phyloP scores from a whole-genome alignment of 2,113 vertebrate species.

The Macquaria ambigua region DNA sequence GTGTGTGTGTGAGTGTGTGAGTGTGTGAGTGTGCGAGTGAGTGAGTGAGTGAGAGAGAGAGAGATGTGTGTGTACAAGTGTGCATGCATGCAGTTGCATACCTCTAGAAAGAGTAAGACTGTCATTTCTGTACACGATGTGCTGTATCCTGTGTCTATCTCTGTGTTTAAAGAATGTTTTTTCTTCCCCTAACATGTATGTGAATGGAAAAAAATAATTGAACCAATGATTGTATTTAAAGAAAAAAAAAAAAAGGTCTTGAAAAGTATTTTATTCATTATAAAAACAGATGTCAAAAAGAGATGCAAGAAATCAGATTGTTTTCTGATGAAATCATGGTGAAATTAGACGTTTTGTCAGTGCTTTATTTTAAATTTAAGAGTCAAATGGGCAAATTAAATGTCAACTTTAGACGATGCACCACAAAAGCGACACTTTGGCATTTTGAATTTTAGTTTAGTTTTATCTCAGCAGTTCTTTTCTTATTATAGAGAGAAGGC shows the following conservation, averaged over 20 bases:
- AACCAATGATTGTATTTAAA: slow-evolving; percentile 78
- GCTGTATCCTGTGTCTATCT: slow-evolving; percentile 51
- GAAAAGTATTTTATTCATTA: slow-evolving; percentile 31
- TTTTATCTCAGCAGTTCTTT: neutral
- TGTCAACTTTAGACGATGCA: neutral
- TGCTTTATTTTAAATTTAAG: neutral
- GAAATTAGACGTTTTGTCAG: slow-evolving; percentile 30
- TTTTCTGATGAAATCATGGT: slow-evolving; percentile 65
- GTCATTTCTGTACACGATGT: slow-evolving; percentile 44
- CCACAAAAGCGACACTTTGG: neutral
- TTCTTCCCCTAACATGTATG: slow-evolving; percentile 47
- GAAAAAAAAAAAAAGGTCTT: slow-evolving; percentile 28
- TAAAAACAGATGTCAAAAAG: slow-evolving; percentile 1
- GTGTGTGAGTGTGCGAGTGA: neutral
- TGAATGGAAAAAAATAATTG: slow-evolving; percentile 67
- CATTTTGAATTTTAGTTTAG: slow-evolving; percentile 2
- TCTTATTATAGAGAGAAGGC: neutral
- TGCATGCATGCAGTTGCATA: slow-evolving; percentile 52
- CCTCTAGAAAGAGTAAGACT: slow-evolving; percentile 39
- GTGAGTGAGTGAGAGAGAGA: neutral
- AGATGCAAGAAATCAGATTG: neutral
- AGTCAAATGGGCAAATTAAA: neutral
- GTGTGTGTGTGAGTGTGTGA: slow-evolving; percentile 8
- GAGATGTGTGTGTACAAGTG: slow-evolving; percentile 25
- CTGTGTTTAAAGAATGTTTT: slow-evolving; percentile 55